These are phyloP conservation scores for Willowsia nigromaculata DNA, from an alignment of 2,888 invertebrate genomes.

Conservation along the genomic window DNA sequence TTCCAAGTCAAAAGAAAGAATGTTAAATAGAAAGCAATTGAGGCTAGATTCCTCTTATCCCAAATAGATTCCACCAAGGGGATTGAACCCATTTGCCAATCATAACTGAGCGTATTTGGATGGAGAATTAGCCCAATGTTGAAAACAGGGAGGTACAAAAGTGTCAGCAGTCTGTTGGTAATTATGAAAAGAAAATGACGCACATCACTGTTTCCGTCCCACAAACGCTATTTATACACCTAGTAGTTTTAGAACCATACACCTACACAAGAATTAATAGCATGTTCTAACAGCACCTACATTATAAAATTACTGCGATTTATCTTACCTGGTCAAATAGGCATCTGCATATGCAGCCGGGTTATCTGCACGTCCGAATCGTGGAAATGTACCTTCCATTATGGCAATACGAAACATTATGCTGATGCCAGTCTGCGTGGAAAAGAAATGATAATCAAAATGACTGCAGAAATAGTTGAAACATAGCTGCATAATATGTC, in stretches of 20 bases:
- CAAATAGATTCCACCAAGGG: constrained; percentile 86
- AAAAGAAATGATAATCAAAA: background rate
- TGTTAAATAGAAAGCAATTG: constrained; percentile 85
- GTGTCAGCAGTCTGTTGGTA: constrained; percentile 91
- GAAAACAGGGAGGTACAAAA: constrained; percentile 89
- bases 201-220: too few species aligned
- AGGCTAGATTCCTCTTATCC: constrained; percentile 88
- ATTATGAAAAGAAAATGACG: too few species aligned
- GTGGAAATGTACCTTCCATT: constrained; percentile 88
- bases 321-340: constrained; percentile 79
- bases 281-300: too few species aligned
- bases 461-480: too few species aligned
- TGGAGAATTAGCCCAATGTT: constrained; percentile 91
- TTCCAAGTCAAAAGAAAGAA: constrained; percentile 83
- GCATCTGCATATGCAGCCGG: constrained; percentile 90
- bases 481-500: too few species aligned
- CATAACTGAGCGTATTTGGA: constrained; percentile 89
- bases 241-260: too few species aligned
- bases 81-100: constrained; percentile 95
- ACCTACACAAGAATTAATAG: too few species aligned
- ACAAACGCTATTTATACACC: too few species aligned
- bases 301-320: too few species aligned
- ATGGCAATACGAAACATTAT: constrained; percentile 86
- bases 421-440: constrained; percentile 83
- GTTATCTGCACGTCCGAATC: constrained; percentile 91